Conservation (phyloP, 2,797 vertebrate species). For the Pipistrellus nathusii region DNA sequence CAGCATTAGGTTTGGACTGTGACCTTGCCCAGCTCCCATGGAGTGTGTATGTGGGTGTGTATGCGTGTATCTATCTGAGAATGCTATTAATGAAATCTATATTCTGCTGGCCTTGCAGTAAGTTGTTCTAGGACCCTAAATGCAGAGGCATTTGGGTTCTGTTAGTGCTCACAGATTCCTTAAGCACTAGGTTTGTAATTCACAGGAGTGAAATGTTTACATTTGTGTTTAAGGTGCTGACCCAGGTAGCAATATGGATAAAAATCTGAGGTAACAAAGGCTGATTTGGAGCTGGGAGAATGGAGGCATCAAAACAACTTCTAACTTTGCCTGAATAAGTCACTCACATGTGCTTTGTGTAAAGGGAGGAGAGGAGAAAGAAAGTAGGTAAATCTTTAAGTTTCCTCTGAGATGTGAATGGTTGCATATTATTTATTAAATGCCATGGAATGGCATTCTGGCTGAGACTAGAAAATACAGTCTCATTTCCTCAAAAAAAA, state of each 20-base stretch:
- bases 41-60: neutral
- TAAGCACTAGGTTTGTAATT: neutral
- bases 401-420: constrained; percentile 15
- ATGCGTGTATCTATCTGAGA: neutral
- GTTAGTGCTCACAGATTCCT: neutral
- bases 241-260: neutral
- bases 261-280: neutral
- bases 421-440: constrained; percentile 31
- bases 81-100: neutral
- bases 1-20: neutral
- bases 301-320: neutral
- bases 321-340: neutral
- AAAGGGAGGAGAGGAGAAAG: neutral
- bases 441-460: constrained; percentile 1
- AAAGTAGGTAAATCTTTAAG: neutral
- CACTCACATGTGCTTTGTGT: neutral
- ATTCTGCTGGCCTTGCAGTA: neutral
- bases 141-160: neutral
- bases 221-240: constrained; percentile 37
- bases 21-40: neutral
- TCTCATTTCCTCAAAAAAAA: constrained; percentile 37
- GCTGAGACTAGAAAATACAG: constrained; percentile 43
- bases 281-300: neutral
- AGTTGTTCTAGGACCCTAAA: neutral
- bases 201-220: neutral